Evolutionary conservation across 1,140 invertebrate species (phyloP).

Genomic region (Acromyrmex charruanus): DNA sequence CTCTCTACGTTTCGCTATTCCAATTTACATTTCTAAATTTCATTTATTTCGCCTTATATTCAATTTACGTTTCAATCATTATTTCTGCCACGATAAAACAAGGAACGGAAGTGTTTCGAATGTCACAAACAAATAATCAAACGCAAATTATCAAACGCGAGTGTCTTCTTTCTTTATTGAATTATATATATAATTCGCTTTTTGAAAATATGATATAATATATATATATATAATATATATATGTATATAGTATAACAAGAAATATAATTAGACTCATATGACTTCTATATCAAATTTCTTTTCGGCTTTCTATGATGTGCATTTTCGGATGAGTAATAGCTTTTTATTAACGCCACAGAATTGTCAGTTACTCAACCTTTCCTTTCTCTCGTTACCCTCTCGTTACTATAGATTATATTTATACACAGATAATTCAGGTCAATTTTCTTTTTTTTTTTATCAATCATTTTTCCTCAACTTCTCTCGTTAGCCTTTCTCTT

Average conservation of each 20-base stretch:
- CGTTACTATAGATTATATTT: slow-evolving; percentile 38
- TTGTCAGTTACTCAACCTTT: slow-evolving; percentile 62
- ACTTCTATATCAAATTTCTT: slow-evolving; percentile 84
- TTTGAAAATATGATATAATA: slow-evolving; percentile 84
- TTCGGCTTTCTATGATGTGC: slow-evolving; percentile 80
- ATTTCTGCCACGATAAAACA: no score
- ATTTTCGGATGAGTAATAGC: slow-evolving; percentile 75
- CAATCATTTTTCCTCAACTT: slow-evolving; percentile 1
- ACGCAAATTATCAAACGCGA: slow-evolving; percentile 81
- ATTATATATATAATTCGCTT: slow-evolving; percentile 86
- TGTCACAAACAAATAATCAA: slow-evolving; percentile 50
- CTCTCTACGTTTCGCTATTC: no score
- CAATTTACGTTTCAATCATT: no score
- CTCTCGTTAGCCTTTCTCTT: slow-evolving; percentile 8
- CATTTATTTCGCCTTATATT: no score
- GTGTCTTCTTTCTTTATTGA: slow-evolving; percentile 82
- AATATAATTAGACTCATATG: slow-evolving; percentile 86
- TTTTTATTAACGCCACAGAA: slow-evolving; percentile 70
- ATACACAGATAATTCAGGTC: slow-evolving; percentile 63
- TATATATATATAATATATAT: slow-evolving; percentile 74
- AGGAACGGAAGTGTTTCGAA: slow-evolving; percentile 20
- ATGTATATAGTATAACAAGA: slow-evolving; percentile 86
- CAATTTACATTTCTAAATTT: no score
- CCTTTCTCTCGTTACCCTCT: slow-evolving; percentile 52
- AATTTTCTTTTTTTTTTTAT: not conserved